phyloP scores from a whole-genome alignment of 2,888 invertebrate genomes.

The Pristionchus japonicus region DNA sequence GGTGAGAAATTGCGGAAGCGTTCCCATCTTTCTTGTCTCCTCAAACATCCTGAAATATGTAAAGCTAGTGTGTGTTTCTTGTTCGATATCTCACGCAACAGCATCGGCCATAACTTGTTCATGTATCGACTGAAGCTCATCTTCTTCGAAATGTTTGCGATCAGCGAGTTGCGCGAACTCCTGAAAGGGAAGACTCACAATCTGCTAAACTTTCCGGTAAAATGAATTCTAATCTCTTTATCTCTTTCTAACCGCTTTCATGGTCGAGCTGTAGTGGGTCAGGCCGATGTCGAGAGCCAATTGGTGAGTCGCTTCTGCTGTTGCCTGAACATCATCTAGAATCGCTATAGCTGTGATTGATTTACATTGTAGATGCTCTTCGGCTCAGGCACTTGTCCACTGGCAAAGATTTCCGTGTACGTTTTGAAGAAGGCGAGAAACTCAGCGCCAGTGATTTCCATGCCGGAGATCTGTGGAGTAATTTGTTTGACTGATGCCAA shows the following conservation, averaged over 20 bases:
- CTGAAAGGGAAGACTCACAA: too few relatives aligned
- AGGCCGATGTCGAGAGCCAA: neutral
- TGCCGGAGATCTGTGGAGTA: neutral
- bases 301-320: neutral
- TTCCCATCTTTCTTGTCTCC: conserved; percentile 6
- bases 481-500: too few relatives aligned
- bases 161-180: neutral
- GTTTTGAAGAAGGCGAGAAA: neutral
- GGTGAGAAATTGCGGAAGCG: neutral
- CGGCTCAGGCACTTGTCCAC: conserved; percentile 19
- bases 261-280: neutral
- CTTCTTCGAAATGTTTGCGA: conserved; percentile 13
- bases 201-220: too few relatives aligned
- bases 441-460: neutral
- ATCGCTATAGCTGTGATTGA: neutral
- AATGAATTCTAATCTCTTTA: too few relatives aligned
- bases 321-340: neutral
- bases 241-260: neutral
- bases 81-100: neutral
- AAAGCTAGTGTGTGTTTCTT: neutral
- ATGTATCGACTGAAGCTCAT: neutral
- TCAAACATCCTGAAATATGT: neutral
- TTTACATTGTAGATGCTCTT: neutral
- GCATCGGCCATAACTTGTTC: neutral
- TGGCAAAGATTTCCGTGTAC: neutral